These are phyloP conservation scores for Enteromius mattozi DNA, from an alignment of 2,797 vertebrate species.

Conservation along the genomic window DNA sequence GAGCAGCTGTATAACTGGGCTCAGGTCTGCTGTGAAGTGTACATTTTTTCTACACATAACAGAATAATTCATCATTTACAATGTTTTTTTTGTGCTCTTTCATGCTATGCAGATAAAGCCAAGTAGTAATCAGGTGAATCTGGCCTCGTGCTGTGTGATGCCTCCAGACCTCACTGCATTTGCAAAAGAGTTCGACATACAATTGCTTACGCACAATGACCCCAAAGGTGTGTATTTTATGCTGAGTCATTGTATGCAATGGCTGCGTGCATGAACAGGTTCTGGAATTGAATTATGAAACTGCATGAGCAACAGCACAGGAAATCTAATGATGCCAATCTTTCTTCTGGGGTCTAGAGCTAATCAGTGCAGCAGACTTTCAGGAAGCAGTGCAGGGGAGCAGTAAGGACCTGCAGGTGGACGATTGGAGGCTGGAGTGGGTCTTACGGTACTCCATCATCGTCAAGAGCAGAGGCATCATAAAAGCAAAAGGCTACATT, in stretches of 20 bases:
- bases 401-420: slow-evolving; percentile 76
- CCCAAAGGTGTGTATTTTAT: slow-evolving; percentile 86
- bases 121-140: slow-evolving; percentile 97
- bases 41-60: not conserved
- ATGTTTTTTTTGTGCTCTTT: not conserved
- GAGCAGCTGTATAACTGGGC: slow-evolving; percentile 97
- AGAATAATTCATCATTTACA: not conserved
- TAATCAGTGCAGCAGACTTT: slow-evolving; percentile 90
- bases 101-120: slow-evolving; percentile 87
- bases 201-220: slow-evolving; percentile 96
- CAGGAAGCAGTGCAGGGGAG: slow-evolving; percentile 88
- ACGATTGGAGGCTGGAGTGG: slow-evolving; percentile 92
- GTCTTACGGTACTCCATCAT: slow-evolving; percentile 97
- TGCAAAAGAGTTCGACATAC: slow-evolving; percentile 96
- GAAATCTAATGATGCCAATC: not conserved
- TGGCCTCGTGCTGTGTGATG: slow-evolving; percentile 99
- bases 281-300: not conserved
- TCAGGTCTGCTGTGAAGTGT: slow-evolving; percentile 79
- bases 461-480: slow-evolving; percentile 97
- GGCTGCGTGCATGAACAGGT: not conserved
- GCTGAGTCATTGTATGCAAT: not conserved
- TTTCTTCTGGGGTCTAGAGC: slow-evolving; percentile 76
- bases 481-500: slow-evolving; percentile 98
- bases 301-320: not conserved
- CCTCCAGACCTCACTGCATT: slow-evolving; percentile 98